Percentiles rank a stretch among this genome's conserved stretches.
phyloP scores from a whole-genome alignment of 2,888 invertebrate species.

The Agrochola lota region DNA sequence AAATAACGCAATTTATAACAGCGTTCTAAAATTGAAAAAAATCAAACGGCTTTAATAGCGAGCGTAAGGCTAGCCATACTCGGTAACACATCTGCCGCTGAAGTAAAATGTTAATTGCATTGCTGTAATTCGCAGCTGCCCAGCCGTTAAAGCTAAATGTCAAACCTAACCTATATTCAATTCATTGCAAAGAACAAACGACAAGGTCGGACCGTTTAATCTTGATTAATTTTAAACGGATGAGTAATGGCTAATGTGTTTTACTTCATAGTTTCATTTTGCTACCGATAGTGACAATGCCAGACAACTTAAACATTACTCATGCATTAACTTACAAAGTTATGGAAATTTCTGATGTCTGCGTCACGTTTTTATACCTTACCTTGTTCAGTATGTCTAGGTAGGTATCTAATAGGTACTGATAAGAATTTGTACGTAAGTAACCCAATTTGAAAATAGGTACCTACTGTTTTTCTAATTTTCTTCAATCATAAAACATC shows the following conservation, averaged over 20 bases:
- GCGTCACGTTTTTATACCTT: conserved; percentile 8
- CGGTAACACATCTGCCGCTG: conserved; percentile 82
- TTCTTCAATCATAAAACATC: not conserved
- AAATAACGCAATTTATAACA: conserved; percentile 7
- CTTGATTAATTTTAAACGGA: conserved; percentile 67
- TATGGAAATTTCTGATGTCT: conserved; percentile 26
- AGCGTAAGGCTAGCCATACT: conserved; percentile 72
- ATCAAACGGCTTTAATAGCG: conserved; percentile 72
- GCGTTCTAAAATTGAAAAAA: conserved; percentile 69
- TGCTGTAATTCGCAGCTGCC: conserved; percentile 84
- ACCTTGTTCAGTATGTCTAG: not conserved
- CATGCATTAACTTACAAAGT: conserved; percentile 35
- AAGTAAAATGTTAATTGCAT: conserved; percentile 79
- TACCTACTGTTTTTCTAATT: conserved; percentile 4
- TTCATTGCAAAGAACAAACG: conserved; percentile 76
- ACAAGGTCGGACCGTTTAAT: conserved; percentile 77
- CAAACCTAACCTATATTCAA: conserved; percentile 82
- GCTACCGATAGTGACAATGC: conserved; percentile 49
- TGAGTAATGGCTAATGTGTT: conserved; percentile 64
- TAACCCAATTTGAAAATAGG: not conserved
- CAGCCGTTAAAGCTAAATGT: conserved; percentile 85
- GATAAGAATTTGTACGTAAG: not conserved
- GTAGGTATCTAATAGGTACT: conserved; percentile 4
- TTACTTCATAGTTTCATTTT: conserved; percentile 51
- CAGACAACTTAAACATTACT: conserved; percentile 37